Evolutionary conservation across 2,888 invertebrate genomes (phyloP).

Genomic region (Andrena marginata): DNA sequence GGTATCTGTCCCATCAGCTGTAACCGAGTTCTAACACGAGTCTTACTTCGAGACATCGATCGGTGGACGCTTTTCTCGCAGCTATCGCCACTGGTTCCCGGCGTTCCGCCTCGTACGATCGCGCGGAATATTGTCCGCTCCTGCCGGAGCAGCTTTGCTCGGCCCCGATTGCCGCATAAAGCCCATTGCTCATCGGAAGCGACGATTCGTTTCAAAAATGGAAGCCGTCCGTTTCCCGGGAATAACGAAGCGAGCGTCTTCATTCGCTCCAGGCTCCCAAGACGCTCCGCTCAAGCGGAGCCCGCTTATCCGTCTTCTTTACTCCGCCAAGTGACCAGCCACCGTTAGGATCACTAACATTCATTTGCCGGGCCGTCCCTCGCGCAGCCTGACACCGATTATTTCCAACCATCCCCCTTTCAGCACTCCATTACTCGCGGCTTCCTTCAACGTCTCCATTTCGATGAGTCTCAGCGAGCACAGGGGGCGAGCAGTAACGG

Average conservation of each 20-base stretch:
- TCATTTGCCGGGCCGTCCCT: constrained; percentile 2
- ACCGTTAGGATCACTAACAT: not conserved
- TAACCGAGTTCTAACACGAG: no score
- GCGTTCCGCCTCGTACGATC: not conserved
- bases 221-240: not conserved
- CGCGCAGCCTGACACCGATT: not conserved
- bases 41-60: no score
- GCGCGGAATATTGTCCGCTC: no score
- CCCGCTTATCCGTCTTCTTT: constrained; percentile 9
- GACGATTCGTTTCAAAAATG: constrained; percentile 10
- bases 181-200: not conserved
- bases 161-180: not conserved
- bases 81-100: not conserved
- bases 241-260: constrained; percentile 1
- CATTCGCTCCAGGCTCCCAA: not conserved
- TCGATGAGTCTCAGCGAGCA: not conserved
- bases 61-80: no score
- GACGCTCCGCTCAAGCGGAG: not conserved
- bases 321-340: not conserved
- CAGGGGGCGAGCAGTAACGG: not conserved
- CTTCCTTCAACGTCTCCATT: not conserved
- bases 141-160: no score
- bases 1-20: no score
- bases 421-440: not conserved
- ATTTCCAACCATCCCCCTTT: not conserved